phyloP scores from a whole-genome alignment of 2,113 vertebrate genomes.

The Chlamydotis undulata region DNA sequence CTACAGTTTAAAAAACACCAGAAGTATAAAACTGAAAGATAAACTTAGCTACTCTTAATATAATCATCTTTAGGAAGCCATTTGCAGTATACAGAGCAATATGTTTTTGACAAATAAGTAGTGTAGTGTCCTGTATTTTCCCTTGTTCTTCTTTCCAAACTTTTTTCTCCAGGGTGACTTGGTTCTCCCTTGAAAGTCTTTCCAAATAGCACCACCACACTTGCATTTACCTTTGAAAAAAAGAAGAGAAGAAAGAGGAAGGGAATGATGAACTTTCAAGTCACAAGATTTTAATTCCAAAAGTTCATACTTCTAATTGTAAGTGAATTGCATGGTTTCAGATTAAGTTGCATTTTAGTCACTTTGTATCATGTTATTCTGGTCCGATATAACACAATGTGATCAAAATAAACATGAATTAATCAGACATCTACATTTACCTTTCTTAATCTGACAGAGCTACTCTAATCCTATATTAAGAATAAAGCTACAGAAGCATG shows the following conservation, averaged over 20 bases:
- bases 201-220: background rate
- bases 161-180: background rate
- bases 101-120: background rate
- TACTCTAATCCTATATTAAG: background rate
- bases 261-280: background rate
- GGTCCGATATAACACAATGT: background rate
- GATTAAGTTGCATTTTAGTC: background rate
- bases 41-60: background rate
- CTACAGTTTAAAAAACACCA: background rate
- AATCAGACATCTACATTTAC: background rate
- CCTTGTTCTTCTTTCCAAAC: background rate
- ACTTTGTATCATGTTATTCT: background rate
- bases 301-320: background rate
- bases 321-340: background rate
- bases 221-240: background rate
- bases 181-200: background rate
- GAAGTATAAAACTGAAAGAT: background rate
- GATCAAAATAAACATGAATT: constrained; percentile 16
- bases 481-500: background rate
- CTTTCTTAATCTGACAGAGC: background rate
- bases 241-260: background rate
- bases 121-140: background rate
- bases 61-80: background rate
- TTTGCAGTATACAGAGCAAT: background rate
- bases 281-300: background rate